Evolutionary conservation across 2,113 vertebrate species (phyloP).

Genomic region (Catharus fuscescens): DNA sequence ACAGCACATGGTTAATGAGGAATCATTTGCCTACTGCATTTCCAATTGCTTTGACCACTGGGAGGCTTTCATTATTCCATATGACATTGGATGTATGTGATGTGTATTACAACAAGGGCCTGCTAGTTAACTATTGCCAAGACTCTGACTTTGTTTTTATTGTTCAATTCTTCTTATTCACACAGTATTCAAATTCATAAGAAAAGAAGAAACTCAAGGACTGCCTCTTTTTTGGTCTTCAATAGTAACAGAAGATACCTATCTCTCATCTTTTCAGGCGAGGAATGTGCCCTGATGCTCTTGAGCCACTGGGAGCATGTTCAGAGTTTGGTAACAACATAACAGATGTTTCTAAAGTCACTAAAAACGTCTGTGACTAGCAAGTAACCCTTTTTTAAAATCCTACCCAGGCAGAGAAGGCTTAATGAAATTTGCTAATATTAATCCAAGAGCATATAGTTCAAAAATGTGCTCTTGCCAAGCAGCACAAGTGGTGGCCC

Average conservation of each 20-base stretch:
- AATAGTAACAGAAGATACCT: not conserved
- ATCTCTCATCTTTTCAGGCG: not conserved
- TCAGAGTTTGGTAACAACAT: not conserved
- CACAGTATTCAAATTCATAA: not conserved
- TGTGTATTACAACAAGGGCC: not conserved
- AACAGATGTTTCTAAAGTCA: constrained; percentile 23
- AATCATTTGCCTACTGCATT: not conserved
- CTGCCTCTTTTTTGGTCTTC: not conserved
- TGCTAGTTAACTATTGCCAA: not conserved
- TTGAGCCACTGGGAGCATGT: not conserved
- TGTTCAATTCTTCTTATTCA: not conserved
- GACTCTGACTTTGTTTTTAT: not conserved
- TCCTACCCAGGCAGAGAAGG: not conserved
- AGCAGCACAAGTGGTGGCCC: not conserved
- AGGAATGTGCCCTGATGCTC: not conserved
- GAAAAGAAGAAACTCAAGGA: not conserved
- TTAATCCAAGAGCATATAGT: not conserved
- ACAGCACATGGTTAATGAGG: not conserved
- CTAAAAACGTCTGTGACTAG: not conserved
- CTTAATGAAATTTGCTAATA: not conserved
- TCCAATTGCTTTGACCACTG: not conserved
- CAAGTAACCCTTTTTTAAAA: not conserved
- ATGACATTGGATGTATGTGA: not conserved
- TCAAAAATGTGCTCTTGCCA: not conserved
- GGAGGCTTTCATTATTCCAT: not conserved